These are phyloP conservation scores for Parazoanthus swiftii DNA, from an alignment of 92 coral and sea anemone species.

Conservation along the genomic window DNA sequence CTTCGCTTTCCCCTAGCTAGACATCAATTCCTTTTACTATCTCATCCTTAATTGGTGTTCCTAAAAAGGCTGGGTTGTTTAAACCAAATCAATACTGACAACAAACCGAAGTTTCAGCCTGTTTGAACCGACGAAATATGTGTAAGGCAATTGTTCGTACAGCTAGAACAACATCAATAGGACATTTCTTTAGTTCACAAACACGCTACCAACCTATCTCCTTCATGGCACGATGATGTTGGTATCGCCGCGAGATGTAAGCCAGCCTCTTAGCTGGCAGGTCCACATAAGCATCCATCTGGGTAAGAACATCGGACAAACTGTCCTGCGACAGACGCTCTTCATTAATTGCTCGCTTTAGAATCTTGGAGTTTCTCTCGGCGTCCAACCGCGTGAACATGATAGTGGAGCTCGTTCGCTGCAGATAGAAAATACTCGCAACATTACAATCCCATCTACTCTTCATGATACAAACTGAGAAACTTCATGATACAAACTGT, in stretches of 20 bases:
- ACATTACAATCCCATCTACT: background rate
- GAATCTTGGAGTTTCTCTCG: conserved; percentile 89
- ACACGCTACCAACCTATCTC: conserved; percentile 69
- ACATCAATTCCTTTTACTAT: too few species aligned
- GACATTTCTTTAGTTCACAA: too few species aligned
- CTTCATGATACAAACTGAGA: too few species aligned
- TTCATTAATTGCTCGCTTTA: conserved; percentile 90
- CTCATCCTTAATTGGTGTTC: background rate
- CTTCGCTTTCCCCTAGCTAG: too few species aligned
- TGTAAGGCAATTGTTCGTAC: background rate
- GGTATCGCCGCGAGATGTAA: conserved; percentile 78
- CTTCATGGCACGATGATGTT: conserved; percentile 92
- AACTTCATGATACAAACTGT: too few species aligned
- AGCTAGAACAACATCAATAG: too few species aligned
- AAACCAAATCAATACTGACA: background rate
- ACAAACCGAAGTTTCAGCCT: background rate
- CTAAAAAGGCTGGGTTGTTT: background rate
- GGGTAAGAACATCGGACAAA: conserved; percentile 59
- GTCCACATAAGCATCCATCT: conserved; percentile 82
- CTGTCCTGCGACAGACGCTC: conserved; percentile 69
- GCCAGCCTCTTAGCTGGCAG: conserved; percentile 88
- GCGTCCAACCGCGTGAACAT: conserved; percentile 97
- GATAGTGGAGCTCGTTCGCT: conserved; percentile 86
- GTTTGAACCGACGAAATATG: background rate
- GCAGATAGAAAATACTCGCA: background rate